Evolutionary conservation across 2,888 invertebrate genomes (phyloP), one percentile per base, ranked within the genome.

Genomic region (Macrophya annulata): DNA sequence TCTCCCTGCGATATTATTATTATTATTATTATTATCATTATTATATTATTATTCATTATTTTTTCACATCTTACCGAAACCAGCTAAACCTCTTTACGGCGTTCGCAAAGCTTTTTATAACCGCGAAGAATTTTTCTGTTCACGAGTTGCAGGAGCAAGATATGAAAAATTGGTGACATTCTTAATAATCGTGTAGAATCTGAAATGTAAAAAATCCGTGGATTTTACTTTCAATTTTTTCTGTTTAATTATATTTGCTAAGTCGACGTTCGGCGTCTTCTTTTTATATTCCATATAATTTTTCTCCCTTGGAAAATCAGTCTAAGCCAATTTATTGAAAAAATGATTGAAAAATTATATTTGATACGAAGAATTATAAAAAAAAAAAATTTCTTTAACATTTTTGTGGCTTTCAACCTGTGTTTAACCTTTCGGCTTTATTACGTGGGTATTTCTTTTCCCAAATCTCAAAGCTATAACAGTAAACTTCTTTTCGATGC

Each of bases 401-500:
- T 43, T 43, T 43, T 43, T 43, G 43, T 43, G 43, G 31, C 31
- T 31, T 31, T 31, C 31, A 3, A 31, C 3, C 31, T 31, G 31
- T 31, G 31, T 31, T 3, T 31, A 31, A 31, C 31, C 31, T 31
- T 31, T 3, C 31, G 31, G 25, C 15, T 37, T 37, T 31, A 17
- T 37, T 31, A 68, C 68, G 71, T 31, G n/a, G 37, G 37, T 17
- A 10, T 40, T 40, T 48, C 9, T 17, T 37, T 21, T 48, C 17
- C 48, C 25, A 9, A 15, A 48, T 76, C 71, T 71, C 71, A 17
- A 31, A 10, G 68, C 5, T 43, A 72, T n/a, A n/a, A 9, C 21
- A 21, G 25, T 72, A 72, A 72, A 72, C 72, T 72, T 72, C 72
- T 45, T 31, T 5, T 21, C 76, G 25, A n/a, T n/a, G 48, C 15